These are phyloP conservation scores for Drosophila fuyamai DNA, from an alignment of 1,140 invertebrate genomes.

Conservation along the genomic window DNA sequence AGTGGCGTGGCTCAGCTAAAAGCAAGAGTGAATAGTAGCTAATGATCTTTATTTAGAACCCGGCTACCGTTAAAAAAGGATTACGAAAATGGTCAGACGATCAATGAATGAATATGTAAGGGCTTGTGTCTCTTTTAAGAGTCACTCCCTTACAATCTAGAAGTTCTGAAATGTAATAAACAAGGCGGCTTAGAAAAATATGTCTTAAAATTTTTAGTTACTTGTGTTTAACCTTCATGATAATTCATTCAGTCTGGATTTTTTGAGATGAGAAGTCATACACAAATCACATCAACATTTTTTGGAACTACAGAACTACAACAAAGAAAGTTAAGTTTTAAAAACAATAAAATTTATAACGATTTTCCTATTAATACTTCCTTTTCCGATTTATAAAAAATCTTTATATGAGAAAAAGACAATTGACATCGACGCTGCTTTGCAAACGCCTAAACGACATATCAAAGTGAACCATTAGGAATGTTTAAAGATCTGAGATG, in stretches of 20 bases:
- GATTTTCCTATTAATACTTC: too few species aligned
- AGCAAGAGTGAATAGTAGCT: conserved; percentile 81
- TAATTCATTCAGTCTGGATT: neutral
- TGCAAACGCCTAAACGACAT: too few species aligned
- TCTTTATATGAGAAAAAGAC: too few species aligned
- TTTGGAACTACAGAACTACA: neutral
- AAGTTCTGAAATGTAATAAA: neutral
- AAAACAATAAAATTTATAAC: too few species aligned
- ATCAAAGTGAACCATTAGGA: too few species aligned
- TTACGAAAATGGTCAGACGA: conserved; percentile 4
- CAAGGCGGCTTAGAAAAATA: neutral
- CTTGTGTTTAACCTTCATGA: neutral
- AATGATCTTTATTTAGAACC: conserved; percentile 74
- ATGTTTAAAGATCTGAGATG: too few species aligned
- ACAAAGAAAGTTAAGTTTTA: neutral
- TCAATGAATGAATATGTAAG: conserved; percentile 5
- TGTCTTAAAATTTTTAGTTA: neutral
- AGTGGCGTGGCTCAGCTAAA: conserved; percentile 45
- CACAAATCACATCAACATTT: neutral
- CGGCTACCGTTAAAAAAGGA: conserved; percentile 61
- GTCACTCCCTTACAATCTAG: too few species aligned
- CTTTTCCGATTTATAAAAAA: too few species aligned
- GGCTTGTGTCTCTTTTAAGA: neutral
- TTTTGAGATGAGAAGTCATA: neutral
- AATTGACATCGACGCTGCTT: too few species aligned